Evolutionary conservation across 2,888 invertebrate species (phyloP), one percentile per base, ranked within the genome.

Genomic region (Drosophila kambysellisi): DNA sequence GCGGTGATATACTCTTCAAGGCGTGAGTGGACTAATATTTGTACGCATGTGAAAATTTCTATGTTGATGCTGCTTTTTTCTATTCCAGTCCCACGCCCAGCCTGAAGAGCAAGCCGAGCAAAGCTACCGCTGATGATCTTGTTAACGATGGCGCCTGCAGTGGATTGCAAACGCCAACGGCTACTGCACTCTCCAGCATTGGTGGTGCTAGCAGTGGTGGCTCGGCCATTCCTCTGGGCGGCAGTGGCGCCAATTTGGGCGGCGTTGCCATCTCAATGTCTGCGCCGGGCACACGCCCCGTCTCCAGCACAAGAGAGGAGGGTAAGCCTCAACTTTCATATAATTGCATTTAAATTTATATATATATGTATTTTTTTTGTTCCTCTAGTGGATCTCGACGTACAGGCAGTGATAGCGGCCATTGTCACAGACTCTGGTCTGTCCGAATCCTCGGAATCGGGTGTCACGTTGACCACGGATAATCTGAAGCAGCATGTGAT

Each of bases 1-100:
- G 97, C 54, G 98, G 99, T 57, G 99, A 99, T 94, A 98, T 99
- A 83, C 96, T 98, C 80, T 99, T 99, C 93, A 98, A 99, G 96
- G 98, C 98, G 99, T 99, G 94, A 95, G 97, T 95, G 8, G 8
- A 20, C 17, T 29, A 33, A n/a, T 29, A 15, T 25, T 30, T n/a
- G 0, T 12, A n/a, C 15, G 15, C 2, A 43, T 15, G 41, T 15
- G n/a, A 7, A 5, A 39, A 29, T 20, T 37, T 35, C 1, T 7
- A 30, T 11, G 32, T 6, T 51, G 9, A 41, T 20, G 7, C 3
- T 20, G 6, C 4, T 0, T 54, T 11, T 8, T 11, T 15, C 6
- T 30, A 8, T 11, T 50, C 6, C 84, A 96, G 96, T 82, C 96
- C 96, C 76, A 95, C 96, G 59, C 94, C 95, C 68, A 95, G 94